phyloP scores from a whole-genome alignment of 2,113 vertebrate genomes.

The Mus musculus region DNA sequence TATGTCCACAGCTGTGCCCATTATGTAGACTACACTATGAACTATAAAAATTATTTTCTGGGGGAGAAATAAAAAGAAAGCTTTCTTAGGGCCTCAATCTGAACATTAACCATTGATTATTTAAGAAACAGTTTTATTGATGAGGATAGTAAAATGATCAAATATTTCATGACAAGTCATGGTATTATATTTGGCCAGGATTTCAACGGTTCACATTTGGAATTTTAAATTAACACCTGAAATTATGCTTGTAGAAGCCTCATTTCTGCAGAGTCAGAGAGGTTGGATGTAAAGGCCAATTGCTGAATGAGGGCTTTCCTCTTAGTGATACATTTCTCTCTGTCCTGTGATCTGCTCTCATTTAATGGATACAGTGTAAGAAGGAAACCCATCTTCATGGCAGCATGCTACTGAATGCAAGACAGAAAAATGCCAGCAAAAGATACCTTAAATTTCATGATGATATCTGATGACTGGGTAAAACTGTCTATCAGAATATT shows the following conservation, averaged over 20 bases:
- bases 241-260: slow-evolving; percentile 34
- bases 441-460: slow-evolving; percentile 10
- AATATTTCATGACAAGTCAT: background rate
- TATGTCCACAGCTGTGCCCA: background rate
- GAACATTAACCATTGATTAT: background rate
- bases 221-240: slow-evolving; percentile 34
- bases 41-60: slow-evolving; percentile 32
- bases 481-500: background rate
- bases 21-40: background rate
- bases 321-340: background rate
- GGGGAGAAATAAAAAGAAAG: background rate
- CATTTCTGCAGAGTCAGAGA: slow-evolving; percentile 12
- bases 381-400: background rate
- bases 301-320: background rate
- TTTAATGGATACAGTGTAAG: background rate
- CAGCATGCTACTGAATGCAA: background rate
- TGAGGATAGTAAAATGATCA: background rate
- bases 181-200: slow-evolving; percentile 32
- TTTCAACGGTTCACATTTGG: slow-evolving; percentile 46
- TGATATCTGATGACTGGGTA: background rate
- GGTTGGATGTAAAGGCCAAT: slow-evolving; percentile 30
- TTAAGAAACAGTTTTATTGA: slow-evolving; percentile 38
- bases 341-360: background rate
- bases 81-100: background rate
- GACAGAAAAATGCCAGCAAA: background rate